Evolutionary conservation across 2,113 vertebrate genomes (phyloP), one percentile per base, ranked within the genome.

Genomic region (Pteronura brasiliensis): DNA sequence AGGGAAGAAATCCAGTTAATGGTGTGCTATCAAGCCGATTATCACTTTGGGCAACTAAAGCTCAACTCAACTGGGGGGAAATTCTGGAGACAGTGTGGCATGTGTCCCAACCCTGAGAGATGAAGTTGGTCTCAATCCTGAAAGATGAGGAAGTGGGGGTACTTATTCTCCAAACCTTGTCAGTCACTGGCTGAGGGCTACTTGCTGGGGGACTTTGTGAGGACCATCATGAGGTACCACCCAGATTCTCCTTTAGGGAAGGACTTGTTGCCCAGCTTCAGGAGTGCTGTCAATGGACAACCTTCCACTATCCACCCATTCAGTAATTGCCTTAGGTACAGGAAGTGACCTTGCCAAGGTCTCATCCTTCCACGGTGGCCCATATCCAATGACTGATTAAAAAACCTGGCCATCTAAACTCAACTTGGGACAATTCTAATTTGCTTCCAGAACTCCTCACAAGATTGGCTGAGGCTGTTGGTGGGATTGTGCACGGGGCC

Each of bases 351-450:
- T 77, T 82, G 36, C 69, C 7, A 39, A 90, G 12, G 21, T 67
- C 55, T 49, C 0, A 6, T 18, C 6, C 6, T 83, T 39, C n/a
- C 8, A 0, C 31, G 21, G 6, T 20, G 5, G 47, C 11, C 12
- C 6, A 36, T 23, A 71, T 29, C 61, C 21, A 79, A 4, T 52
- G 86, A 34, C 39, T 34, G 44, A 29, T 42, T 23, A 27, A 55
- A 67, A 55, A 65, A 15, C 17, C 67, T 88, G 44, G 8, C 20
- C 55, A 65, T 71, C 71, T 82, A 36, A 34, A 55, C 12, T 10
- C 52, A 92, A 65, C n/a, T 65, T 7, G 5, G 17, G 34, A 57
- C 34, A 76, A 21, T 13, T 84, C 5, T 25, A 20, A 25, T 65
- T 69, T 36, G 21, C 29, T 5, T 42, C 31, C 11, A 34, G 23